Base-by-base conservation (phyloP, 2,888 invertebrate genomes). In the Thyatira batis region DNA sequence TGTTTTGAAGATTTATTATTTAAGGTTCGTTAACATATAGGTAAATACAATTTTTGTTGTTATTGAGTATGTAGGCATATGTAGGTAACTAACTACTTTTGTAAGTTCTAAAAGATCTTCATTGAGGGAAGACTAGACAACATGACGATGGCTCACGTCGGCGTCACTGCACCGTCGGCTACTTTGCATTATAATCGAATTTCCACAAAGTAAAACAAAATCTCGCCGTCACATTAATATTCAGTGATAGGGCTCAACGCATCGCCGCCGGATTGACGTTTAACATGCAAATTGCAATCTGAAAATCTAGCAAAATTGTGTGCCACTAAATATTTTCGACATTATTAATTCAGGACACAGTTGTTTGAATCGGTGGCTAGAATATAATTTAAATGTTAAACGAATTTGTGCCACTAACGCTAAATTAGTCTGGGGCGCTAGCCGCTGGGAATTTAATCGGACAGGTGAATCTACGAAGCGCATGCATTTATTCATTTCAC, bases 201-300 rank as follows among this genome's bases (percentile, higher is more conserved):
- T 85, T 81, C 81, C 84, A 84, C 86, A 87, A 91, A 90, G 91
- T 90, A 88, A 89, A 89, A 91, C 91, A 90, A 91, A 92, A 91
- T 91, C 85, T 88, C 85, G 78, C 73, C 82, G 79, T 78, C 77
- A 67, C 87, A 91, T 92, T 91, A 91, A 91, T 91, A 92, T 92
- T 90, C 91, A 92, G 89, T 73, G 85, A 86, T 87, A 89, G 87
- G 89, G 87, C 86, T 82, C 82, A 79, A 87, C 90, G 91, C 89
- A 89, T 85, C 84, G 82, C 81, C 82, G 77, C 67, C 78, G 81
- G 86, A 87, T 91, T 89, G 91, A 89, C 89, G 88, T 87, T 89
- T 89, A 90, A 89, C 90, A 92, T 92, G 91, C 89, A 92, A 91
- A 91, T 91, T 91, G 89, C 89, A 88, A 88, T 88, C 79, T 86